Evolutionary conservation across 2,888 invertebrate genomes (phyloP).

Genomic region (Nephrotoma guestfalica): DNA sequence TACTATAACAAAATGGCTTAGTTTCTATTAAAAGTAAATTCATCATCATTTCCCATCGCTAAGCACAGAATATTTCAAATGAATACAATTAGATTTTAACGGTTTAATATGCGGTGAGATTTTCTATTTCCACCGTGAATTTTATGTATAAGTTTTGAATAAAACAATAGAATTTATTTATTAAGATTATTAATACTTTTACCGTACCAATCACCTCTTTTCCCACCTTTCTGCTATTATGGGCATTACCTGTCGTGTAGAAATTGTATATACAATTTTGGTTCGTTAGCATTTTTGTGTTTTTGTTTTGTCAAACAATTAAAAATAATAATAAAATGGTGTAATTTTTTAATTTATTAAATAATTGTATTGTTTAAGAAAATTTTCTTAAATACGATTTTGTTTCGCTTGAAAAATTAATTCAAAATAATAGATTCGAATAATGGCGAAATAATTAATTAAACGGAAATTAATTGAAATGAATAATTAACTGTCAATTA

Average conservation of each 20-base stretch:
- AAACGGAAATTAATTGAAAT: background rate
- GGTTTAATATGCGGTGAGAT: background rate
- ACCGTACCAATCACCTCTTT: background rate
- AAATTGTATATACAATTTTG: background rate
- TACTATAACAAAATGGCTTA: background rate
- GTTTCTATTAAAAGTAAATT: background rate
- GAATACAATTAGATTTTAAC: background rate
- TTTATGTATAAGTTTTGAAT: background rate
- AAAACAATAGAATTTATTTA: background rate
- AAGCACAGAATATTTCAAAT: background rate
- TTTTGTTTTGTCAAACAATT: background rate
- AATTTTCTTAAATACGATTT: background rate
- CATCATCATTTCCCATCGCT: background rate
- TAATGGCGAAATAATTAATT: background rate
- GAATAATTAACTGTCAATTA: background rate
- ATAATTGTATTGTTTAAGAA: background rate
- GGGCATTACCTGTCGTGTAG: background rate
- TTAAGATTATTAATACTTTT: background rate
- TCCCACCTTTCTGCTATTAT: background rate
- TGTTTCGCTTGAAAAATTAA: background rate
- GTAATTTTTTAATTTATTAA: background rate
- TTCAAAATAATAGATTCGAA: background rate
- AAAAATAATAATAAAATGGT: background rate
- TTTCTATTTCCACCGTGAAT: background rate
- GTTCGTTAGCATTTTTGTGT: too few relatives aligned